Base-by-base conservation (phyloP, 2,888 invertebrate species). In the Lymantria monacha region DNA sequence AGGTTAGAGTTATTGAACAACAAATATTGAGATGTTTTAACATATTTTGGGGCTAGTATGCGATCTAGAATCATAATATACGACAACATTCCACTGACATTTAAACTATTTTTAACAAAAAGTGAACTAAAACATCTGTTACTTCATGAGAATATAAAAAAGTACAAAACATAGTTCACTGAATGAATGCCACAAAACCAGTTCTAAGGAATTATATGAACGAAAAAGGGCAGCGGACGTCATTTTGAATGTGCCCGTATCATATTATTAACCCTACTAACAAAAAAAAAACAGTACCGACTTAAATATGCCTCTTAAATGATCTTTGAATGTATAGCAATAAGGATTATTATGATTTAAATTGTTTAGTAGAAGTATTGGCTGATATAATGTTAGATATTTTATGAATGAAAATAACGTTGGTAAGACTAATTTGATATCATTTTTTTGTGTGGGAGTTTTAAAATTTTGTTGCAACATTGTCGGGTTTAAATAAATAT, bases 101-200 rank as follows among this genome's bases (percentile, higher is more conserved):
- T 22, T 22, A 22, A 22, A 22, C 22, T 22, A 22, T 22, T 22
- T 22, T 22, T 5, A 22, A 22, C 5, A 22, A 22, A 22, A 22
- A 22, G 22, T 22, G 5, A 5, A 22, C 22, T 9, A 52, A 61
- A 65, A 54, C 53, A 46, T 12, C n/a, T 22, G 45, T 54, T 54
- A 59, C 53, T 50, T 30, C 46, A 57, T 49, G 40, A 22, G 13
- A 51, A 53, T 41, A 48, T 51, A 47, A 33, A 63, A 61, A 62
- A 59, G 49, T 48, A 56, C 54, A 15, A 59, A 47, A 51, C 56
- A 61, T 58, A 64, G 61, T 65, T 57, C 53, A 69, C 57, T 59
- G 69, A 70, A 70, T 69, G 66, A 60, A 61, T 51, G 57, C 53
- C 30, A 44, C 41, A 30, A 15, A 65, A 70, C 70, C 57, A 57